Conservation (phyloP, 1,140 invertebrate species). For the Cyrtorhinus lividipennis region DNA sequence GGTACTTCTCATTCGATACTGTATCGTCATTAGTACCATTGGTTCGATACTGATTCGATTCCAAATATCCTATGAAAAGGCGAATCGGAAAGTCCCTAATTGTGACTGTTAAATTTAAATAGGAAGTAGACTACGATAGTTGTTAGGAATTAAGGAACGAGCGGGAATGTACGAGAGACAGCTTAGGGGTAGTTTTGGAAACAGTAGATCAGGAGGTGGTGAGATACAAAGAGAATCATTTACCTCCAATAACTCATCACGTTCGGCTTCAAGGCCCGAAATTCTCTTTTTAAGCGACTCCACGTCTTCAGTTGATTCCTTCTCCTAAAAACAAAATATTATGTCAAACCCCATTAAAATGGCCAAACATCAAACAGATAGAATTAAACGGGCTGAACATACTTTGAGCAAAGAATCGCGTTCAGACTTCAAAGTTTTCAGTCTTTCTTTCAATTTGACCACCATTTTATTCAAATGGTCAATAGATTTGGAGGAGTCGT, state of each 20-base stretch:
- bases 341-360: not conserved
- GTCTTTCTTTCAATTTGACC: slow-evolving; percentile 58
- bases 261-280: not conserved
- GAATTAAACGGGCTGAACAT: not conserved
- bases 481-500: slow-evolving; percentile 47
- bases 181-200: too few species aligned
- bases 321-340: not conserved
- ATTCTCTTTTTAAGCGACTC: not conserved
- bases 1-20: too few species aligned
- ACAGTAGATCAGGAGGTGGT: too few species aligned
- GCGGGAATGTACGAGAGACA: too few species aligned
- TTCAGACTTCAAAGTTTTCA: slow-evolving; percentile 70
- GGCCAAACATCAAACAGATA: not conserved
- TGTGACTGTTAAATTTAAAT: too few species aligned
- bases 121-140: too few species aligned
- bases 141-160: too few species aligned
- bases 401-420: not conserved
- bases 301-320: not conserved
- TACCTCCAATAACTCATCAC: not conserved
- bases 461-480: slow-evolving; percentile 73
- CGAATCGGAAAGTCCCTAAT: too few species aligned
- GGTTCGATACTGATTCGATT: too few species aligned
- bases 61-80: too few species aligned
- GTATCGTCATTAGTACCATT: too few species aligned
- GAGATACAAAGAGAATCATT: too few species aligned